phyloP scores from a whole-genome alignment of 2,797 vertebrate species.

The Somateria mollissima region DNA sequence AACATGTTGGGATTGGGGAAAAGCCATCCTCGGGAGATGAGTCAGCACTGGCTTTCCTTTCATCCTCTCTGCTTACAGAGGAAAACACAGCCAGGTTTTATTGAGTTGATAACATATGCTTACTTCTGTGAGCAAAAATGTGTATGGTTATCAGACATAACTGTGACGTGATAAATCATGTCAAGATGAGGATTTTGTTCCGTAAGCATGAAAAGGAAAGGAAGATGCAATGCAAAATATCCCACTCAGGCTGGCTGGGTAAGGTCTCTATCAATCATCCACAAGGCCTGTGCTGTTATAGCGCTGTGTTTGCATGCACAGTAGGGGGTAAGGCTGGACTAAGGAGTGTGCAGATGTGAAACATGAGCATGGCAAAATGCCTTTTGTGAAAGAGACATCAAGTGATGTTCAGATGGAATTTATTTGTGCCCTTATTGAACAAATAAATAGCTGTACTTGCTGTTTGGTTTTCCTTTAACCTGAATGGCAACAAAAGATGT shows the following conservation, averaged over 20 bases:
- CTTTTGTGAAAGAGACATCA: not conserved
- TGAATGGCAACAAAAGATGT: not conserved
- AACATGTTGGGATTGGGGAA: not conserved
- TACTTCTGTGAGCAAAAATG: not conserved
- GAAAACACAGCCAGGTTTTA: not conserved
- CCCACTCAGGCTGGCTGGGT: not conserved
- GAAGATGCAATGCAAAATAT: not conserved
- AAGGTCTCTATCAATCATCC: not conserved
- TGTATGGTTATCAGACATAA: not conserved
- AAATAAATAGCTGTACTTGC: not conserved
- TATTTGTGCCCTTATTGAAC: not conserved
- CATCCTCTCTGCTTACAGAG: not conserved
- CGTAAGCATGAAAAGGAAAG: not conserved
- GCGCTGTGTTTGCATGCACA: rapidly evolving
- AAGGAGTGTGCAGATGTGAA: not conserved
- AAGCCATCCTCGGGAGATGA: not conserved
- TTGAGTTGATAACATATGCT: not conserved
- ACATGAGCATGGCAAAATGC: not conserved
- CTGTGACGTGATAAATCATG: not conserved
- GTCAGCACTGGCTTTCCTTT: not conserved
- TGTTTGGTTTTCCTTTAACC: not conserved
- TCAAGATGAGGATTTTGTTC: not conserved
- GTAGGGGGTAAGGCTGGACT: not conserved
- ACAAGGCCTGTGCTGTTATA: not conserved
- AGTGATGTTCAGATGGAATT: not conserved